Base-by-base conservation (phyloP, 2,888 invertebrate genomes). In the Eilema sororculum region DNA sequence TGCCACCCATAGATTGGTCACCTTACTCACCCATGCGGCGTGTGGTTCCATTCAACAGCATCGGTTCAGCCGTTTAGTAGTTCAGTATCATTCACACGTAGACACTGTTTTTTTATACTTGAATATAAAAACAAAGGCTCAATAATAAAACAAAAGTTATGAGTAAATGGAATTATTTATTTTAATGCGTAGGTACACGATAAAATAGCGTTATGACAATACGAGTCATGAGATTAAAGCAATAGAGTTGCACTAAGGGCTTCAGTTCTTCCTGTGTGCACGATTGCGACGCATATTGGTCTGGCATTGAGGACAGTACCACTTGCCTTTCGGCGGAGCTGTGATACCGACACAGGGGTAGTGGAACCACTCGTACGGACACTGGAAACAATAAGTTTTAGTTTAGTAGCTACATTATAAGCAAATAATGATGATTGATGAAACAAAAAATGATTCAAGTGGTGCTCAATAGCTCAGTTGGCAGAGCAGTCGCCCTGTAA, bases 341-440 rank as follows among this genome's bases (percentile, higher is more conserved):
- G 98, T 98, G 81, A 99, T 98, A 65, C 98, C 98, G 66, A 99
- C 99, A 91, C 99, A 99, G 9, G 98, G 98, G 95, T 99, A 99
- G 95, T 99, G 99, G 95, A 99, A 99, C 99, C 99, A 99, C 92
- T 99, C 99, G 87, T 98, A 98, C 2, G 98, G 98, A 92, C 99
- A 99, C 98, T 98, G 96, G 20, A 60, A 60, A 33, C 22, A 61
- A 16, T 60, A 20, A 60, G 3, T 28, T 28, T 9, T 9, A 60
- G 25, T 28, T 25, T 59, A 13, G 4, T 59, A 46, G 0, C 5
- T 20, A 20, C 20, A 46, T 6, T 20, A n/a, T n/a, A n/a, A n/a
- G n/a, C n/a, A n/a, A n/a, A n/a, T n/a, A n/a, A n/a, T n/a, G n/a
- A n/a, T n/a, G n/a, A n/a, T n/a, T n/a, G n/a, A n/a, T n/a, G n/a